Conservation (phyloP, 2,888 invertebrate species). For the Geophilus truncorum region DNA sequence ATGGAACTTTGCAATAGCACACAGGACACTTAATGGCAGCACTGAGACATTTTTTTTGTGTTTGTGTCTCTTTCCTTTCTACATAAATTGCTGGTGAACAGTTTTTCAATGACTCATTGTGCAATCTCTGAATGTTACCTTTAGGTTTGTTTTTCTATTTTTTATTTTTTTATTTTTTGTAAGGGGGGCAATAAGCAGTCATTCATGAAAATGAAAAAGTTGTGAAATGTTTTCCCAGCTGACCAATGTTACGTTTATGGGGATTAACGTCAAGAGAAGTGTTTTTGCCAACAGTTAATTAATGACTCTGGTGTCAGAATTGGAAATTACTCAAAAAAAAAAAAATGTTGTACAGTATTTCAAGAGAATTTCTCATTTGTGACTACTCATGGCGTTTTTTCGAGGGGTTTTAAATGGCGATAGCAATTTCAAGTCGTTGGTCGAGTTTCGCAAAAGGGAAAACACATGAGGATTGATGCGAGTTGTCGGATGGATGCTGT, state of each 20-base stretch:
- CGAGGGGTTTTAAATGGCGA: no score
- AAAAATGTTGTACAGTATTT: no score
- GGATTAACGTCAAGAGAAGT: no score
- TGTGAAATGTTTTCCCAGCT: background rate
- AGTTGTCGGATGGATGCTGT: background rate
- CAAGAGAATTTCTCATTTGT: no score
- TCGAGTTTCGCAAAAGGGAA: background rate
- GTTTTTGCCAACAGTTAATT: no score
- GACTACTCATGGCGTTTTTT: no score
- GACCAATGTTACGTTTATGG: background rate
- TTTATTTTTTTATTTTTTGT: background rate
- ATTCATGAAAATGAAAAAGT: background rate
- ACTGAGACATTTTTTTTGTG: background rate
- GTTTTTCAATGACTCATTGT: conserved; percentile 18
- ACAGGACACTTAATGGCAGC: background rate
- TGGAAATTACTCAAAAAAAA: no score
- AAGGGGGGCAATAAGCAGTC: background rate
- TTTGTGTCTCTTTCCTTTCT: background rate
- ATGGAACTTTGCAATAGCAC: background rate
- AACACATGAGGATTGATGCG: background rate
- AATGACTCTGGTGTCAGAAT: no score
- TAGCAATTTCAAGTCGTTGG: no score
- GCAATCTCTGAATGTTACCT: background rate
- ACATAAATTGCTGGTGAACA: background rate
- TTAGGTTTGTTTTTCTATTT: background rate